phyloP scores from a whole-genome alignment of 1,140 invertebrate species.

The Ylistrum balloti region DNA sequence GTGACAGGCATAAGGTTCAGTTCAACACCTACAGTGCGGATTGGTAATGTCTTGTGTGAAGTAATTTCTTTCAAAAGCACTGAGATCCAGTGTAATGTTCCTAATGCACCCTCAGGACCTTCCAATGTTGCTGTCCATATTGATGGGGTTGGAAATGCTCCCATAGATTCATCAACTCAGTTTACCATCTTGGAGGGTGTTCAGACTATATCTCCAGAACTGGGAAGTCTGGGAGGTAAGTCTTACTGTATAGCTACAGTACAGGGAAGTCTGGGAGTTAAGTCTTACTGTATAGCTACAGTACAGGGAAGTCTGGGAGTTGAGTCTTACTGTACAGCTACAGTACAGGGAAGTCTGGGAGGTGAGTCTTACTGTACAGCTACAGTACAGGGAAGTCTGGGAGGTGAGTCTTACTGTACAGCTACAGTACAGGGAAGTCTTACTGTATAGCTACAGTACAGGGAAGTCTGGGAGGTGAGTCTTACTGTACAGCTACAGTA shows the following conservation, averaged over 20 bases:
- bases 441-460: too few relatives aligned
- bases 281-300: not conserved
- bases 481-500: too few relatives aligned
- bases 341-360: too few relatives aligned
- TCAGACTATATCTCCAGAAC: not conserved
- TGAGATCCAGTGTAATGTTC: not conserved
- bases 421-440: too few relatives aligned
- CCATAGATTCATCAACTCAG: not conserved
- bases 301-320: not conserved
- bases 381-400: too few relatives aligned
- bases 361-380: too few relatives aligned
- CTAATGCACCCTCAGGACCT: not conserved
- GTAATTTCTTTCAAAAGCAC: not conserved
- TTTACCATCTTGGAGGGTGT: not conserved
- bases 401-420: too few relatives aligned
- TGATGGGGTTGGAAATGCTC: not conserved
- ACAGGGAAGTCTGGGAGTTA: too few relatives aligned
- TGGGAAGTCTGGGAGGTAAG: not conserved
- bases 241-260: not conserved
- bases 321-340: too few relatives aligned
- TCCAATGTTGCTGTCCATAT: not conserved
- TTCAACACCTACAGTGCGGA: not conserved
- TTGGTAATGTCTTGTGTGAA: not conserved
- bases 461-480: too few relatives aligned
- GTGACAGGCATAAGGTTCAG: not conserved